Evolutionary conservation across 2,797 vertebrate species (phyloP).

Genomic region (Yasuhikotakia modesta): DNA sequence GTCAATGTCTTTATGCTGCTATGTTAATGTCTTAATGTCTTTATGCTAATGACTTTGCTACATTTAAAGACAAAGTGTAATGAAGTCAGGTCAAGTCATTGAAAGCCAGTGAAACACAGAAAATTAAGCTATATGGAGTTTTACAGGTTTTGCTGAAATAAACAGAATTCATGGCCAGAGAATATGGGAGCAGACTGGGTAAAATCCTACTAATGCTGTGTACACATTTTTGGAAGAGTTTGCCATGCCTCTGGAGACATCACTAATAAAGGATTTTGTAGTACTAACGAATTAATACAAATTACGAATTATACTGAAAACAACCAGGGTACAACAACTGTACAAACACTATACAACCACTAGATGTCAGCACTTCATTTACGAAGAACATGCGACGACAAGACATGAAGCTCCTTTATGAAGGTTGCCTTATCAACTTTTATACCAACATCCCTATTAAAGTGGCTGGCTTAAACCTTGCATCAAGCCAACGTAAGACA

Average conservation of each 20-base stretch:
- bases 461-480: no score
- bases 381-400: not conserved
- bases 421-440: not conserved
- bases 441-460: not conserved
- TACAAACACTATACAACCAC: slow-evolving; percentile 13
- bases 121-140: no score
- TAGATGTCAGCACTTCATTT: slow-evolving; percentile 32
- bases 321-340: not conserved
- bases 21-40: no score
- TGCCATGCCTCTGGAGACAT: not conserved
- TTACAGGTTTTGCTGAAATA: no score
- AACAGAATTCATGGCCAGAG: no score
- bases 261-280: not conserved
- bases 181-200: no score
- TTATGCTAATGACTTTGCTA: no score
- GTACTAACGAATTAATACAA: not conserved
- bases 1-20: no score
- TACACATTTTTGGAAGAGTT: not conserved
- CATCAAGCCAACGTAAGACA: not conserved
- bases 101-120: no score
- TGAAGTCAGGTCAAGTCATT: no score
- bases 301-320: not conserved
- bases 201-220: no score
- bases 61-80: no score
- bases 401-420: not conserved